Evolutionary conservation across 2,797 vertebrate species (phyloP).

Genomic region (Tarsius wallacei): DNA sequence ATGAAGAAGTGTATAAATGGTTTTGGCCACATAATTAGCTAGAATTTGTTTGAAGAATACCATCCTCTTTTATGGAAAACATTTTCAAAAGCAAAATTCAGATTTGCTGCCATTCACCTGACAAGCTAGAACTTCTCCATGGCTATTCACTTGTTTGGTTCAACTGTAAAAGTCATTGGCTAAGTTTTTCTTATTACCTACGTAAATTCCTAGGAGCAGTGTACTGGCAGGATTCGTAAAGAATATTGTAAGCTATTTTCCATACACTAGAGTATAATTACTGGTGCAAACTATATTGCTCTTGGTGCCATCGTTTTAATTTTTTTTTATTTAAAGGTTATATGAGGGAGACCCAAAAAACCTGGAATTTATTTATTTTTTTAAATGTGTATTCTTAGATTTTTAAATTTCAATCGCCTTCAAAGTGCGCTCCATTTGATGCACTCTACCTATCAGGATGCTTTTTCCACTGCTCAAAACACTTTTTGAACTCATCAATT

Average conservation of each 20-base stretch:
- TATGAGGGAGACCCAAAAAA: too few relatives aligned
- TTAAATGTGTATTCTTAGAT: too few relatives aligned
- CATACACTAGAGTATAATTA: background rate
- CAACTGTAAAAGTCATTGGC: background rate
- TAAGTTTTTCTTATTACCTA: background rate
- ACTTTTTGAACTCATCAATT: too few relatives aligned
- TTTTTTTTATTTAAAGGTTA: background rate
- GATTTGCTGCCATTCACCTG: background rate
- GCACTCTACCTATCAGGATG: too few relatives aligned
- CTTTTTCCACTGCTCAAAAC: too few relatives aligned
- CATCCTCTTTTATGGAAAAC: background rate
- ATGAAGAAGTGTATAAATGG: conserved; percentile 11
- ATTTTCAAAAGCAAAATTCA: conserved; percentile 59
- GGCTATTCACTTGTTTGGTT: background rate
- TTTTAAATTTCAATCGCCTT: too few relatives aligned
- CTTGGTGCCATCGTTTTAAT: conserved; percentile 20
- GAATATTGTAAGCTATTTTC: conserved; percentile 2
- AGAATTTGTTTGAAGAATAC: conserved; percentile 35
- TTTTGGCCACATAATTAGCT: conserved; percentile 33
- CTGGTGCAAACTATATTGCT: conserved; percentile 40
- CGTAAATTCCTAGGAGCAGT: background rate
- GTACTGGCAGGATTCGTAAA: background rate
- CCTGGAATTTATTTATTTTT: too few relatives aligned
- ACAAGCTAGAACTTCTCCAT: background rate
- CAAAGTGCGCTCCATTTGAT: too few relatives aligned